phyloP scores from a whole-genome alignment of 2,888 invertebrate species.

The Malthinus seriepunctatus region DNA sequence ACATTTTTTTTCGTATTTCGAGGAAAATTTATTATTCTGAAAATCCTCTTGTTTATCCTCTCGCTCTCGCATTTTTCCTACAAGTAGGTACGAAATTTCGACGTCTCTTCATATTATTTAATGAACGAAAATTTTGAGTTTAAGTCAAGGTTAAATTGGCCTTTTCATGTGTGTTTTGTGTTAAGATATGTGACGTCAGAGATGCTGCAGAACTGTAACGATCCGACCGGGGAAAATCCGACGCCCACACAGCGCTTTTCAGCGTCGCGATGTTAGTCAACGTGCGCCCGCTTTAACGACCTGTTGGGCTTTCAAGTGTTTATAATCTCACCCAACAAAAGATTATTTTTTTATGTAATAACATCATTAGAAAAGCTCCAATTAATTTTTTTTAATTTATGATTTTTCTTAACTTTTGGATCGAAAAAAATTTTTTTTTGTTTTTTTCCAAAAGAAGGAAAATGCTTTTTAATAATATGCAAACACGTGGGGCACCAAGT shows the following conservation, averaged over 20 bases:
- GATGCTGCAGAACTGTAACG: constrained; percentile 52
- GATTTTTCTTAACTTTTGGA: too few relatives aligned
- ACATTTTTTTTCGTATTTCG: too few relatives aligned
- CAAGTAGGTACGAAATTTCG: too few relatives aligned
- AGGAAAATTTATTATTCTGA: too few relatives aligned
- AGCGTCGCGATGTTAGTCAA: constrained; percentile 42
- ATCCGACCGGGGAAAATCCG: constrained; percentile 44
- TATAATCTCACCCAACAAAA: not conserved
- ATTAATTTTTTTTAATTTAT: too few relatives aligned
- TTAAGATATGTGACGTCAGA: constrained; percentile 45
- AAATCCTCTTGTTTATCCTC: too few relatives aligned
- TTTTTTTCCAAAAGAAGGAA: not conserved
- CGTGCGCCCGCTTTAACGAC: constrained; percentile 42
- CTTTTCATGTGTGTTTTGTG: constrained; percentile 27
- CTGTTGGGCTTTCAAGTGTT: constrained; percentile 41
- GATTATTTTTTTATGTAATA: not conserved
- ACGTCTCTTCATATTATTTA: too few relatives aligned
- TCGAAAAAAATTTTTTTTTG: not conserved
- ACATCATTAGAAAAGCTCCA: too few relatives aligned
- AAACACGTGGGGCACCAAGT: not conserved
- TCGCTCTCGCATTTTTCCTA: too few relatives aligned
- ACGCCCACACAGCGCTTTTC: constrained; percentile 42
- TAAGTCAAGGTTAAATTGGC: constrained; percentile 22
- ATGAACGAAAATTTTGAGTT: not conserved
- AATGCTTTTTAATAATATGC: not conserved